Evolutionary conservation across 1,140 invertebrate species (phyloP), one percentile per base, ranked within the genome.

Genomic region (Kradibia gibbosae): DNA sequence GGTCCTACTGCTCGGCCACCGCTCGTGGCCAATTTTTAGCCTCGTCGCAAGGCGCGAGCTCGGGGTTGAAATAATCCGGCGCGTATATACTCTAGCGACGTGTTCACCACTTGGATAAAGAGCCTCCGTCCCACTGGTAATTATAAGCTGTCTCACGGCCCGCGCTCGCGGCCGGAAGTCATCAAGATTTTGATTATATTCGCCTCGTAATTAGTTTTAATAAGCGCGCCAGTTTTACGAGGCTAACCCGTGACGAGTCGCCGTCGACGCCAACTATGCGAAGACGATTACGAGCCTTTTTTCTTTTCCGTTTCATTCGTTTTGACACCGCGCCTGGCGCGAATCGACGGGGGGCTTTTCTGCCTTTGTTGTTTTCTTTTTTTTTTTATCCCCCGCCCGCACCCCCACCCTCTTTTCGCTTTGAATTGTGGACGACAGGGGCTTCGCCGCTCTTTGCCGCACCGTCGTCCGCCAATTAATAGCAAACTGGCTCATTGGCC

Each of bases 161-260:
- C 39, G 55, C 39, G 55, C 1, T 55, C 55, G 0, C 2, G 17
- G 42, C 57, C 77, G 77, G 77, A 83, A 75, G 71, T 78, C 57
- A 55, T 74, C 70, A 48, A 74, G 57, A 73, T 36, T 67, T 81
- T 77, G 80, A 83, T 83, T 77, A 70, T 80, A 80, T 83, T 83
- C 70, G 45, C 78, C 36, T 65, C 65, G 55, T 81, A 74, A 81
- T 83, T 83, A 83, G 74, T 83, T 83, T 83, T 80, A 83, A 80
- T 83, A 75, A 83, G 70, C 77, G 67, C 48, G 25, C 11, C 20
- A 20, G 57, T 42, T 60, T 60, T 60, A 60, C 31, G 25, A 13
- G 10, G 25, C 55, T 31, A 60, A 45, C 5, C n/a, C 36, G 36
- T 15, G 3, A 45, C 42, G n/a, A n/a, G 42, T 28, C 28, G n/a